These are phyloP conservation scores for Hyphantria cunea DNA, from an alignment of 1,140 invertebrate species.

Conservation along the genomic window DNA sequence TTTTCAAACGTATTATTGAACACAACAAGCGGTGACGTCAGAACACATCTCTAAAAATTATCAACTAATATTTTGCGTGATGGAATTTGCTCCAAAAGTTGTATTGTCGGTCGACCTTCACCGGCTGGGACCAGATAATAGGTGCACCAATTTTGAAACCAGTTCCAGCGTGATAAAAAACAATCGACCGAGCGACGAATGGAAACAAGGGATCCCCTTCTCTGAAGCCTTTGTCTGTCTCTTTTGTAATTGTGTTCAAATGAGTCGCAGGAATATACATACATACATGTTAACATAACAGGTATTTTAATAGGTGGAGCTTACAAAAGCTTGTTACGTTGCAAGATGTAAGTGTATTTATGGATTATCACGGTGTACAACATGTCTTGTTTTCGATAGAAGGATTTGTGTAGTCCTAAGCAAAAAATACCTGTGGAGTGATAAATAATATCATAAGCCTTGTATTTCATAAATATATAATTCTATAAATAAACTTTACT, in stretches of 20 bases:
- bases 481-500: no score
- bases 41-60: conserved; percentile 37
- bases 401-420: no score
- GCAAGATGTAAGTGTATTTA: background rate
- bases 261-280: conserved; percentile 15
- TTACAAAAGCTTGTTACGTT: background rate
- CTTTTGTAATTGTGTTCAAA: conserved; percentile 27
- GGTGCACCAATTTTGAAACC: conserved; percentile 75
- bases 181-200: conserved; percentile 49
- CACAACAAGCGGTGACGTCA: conserved; percentile 15
- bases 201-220: conserved; percentile 57
- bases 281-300: conserved; percentile 2
- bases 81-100: conserved; percentile 72
- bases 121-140: conserved; percentile 70
- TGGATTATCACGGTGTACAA: no score
- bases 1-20: no score
- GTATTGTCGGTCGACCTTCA: conserved; percentile 71
- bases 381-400: no score
- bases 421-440: no score
- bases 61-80: conserved; percentile 71
- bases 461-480: no score
- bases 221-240: conserved; percentile 53
- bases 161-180: conserved; percentile 65
- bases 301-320: conserved; percentile 3
- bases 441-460: no score